Evolutionary conservation across 1,140 invertebrate genomes (phyloP).

Genomic region (Drosophila ananassae): DNA sequence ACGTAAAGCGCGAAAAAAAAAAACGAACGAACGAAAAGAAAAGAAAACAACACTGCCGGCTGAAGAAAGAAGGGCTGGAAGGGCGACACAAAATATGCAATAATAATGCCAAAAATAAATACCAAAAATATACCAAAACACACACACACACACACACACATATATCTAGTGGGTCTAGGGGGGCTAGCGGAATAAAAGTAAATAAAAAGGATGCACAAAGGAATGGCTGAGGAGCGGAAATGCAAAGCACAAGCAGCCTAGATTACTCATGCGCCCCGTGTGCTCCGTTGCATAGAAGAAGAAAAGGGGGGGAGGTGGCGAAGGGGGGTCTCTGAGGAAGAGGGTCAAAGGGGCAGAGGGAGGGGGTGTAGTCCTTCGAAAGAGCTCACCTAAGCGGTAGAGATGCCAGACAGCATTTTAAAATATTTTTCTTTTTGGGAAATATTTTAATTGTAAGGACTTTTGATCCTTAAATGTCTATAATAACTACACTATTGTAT

Average conservation of each 20-base stretch:
- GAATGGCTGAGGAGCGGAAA: slow-evolving; percentile 12
- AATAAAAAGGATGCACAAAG: slow-evolving; percentile 26
- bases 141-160: background rate
- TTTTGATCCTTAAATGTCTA: no score
- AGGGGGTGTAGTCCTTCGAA: no score
- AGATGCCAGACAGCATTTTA: slow-evolving; percentile 15
- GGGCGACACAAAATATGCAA: slow-evolving; percentile 58
- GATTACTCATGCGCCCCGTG: slow-evolving; percentile 54
- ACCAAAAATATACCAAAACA: slow-evolving; percentile 19
- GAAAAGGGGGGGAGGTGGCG: background rate
- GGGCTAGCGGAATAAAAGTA: slow-evolving; percentile 32
- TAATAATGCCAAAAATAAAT: slow-evolving; percentile 64
- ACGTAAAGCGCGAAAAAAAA: slow-evolving; percentile 63
- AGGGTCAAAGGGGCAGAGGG: no score
- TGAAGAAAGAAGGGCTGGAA: background rate
- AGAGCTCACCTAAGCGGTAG: slow-evolving; percentile 24
- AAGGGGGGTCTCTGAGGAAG: background rate
- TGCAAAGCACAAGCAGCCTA: slow-evolving; percentile 54
- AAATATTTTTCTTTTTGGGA: background rate
- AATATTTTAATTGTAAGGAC: background rate
- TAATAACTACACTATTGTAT: no score
- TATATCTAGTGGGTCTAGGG: background rate
- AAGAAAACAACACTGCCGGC: slow-evolving; percentile 1
- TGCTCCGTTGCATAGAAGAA: slow-evolving; percentile 19
- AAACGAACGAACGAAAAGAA: background rate